Percentiles rank a stretch among this genome's conserved stretches.
These are phyloP conservation scores for Sipha flava DNA, from an alignment of 1,140 invertebrate genomes.

Conservation along the genomic window DNA sequence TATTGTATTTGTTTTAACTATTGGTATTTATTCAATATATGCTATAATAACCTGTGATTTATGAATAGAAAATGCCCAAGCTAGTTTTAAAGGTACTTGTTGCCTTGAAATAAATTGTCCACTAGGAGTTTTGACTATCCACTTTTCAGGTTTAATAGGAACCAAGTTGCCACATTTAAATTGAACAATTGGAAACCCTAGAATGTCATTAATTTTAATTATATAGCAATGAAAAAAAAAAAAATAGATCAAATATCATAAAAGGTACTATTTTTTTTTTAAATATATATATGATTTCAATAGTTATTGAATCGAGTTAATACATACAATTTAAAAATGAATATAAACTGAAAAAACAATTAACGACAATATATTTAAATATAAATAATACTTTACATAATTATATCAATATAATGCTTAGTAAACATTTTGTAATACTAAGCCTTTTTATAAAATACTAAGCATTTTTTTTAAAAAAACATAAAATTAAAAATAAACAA, in stretches of 20 bases:
- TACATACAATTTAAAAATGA: no score
- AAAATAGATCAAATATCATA: background rate
- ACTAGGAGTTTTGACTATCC: conserved; percentile 65
- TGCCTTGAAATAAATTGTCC: conserved; percentile 58
- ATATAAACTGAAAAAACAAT: no score
- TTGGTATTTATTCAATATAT: background rate
- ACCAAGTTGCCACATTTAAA: conserved; percentile 71
- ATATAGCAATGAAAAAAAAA: background rate
- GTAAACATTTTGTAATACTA: no score
- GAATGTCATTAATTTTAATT: background rate
- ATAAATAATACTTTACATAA: no score
- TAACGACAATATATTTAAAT: no score
- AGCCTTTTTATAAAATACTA: no score
- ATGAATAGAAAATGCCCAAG: conserved; percentile 96
- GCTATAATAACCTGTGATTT: conserved; percentile 60
- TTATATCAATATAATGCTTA: no score
- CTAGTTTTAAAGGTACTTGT: conserved; percentile 79
- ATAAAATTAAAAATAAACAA: no score
- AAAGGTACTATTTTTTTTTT: no score
- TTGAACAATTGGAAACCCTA: conserved; percentile 71
- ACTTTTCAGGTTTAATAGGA: conserved; percentile 66
- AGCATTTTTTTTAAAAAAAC: no score
- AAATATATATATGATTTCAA: no score
- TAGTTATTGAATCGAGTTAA: no score
- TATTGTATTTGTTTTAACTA: background rate